A percentile compares a stretch with the other conserved stretches of the same genome.
These are phyloP conservation scores for Cheilosia pagana DNA, from an alignment of 2,888 invertebrate genomes.

Conservation along the genomic window DNA sequence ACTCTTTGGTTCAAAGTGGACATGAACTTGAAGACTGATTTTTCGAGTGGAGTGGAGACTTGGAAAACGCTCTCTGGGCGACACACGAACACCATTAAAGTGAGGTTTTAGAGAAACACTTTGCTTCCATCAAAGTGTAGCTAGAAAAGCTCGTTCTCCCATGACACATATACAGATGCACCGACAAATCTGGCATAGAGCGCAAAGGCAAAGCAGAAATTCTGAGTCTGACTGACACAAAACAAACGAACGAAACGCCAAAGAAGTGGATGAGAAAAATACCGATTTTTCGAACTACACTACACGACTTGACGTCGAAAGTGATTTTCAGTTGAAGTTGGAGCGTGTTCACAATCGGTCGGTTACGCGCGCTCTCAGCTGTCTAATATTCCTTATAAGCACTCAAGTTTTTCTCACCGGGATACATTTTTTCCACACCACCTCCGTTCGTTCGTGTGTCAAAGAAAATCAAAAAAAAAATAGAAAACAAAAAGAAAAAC, in stretches of 20 bases:
- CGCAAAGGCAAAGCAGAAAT: not conserved
- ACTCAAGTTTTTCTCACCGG: conserved; percentile 47
- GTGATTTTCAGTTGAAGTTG: conserved; percentile 78
- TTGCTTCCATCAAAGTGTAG: not conserved
- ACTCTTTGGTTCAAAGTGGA: too few relatives aligned
- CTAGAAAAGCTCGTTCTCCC: conserved; percentile 38
- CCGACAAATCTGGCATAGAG: not conserved
- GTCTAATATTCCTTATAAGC: conserved; percentile 42
- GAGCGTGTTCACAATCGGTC: conserved; percentile 79
- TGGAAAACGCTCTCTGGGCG: not conserved
- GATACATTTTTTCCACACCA: conserved; percentile 58
- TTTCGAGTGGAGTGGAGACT: not conserved
- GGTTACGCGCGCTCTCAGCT: conserved; percentile 76
- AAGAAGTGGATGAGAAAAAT: conserved; percentile 22
- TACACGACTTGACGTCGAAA: conserved; percentile 63
- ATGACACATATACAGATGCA: conserved; percentile 12
- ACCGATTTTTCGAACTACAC: conserved; percentile 51
- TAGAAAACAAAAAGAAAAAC: not conserved
- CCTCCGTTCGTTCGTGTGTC: conserved; percentile 18
- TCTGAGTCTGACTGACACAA: conserved; percentile 45
- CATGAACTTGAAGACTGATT: too few relatives aligned
- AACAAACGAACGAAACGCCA: conserved; percentile 51
- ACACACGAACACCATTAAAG: not conserved
- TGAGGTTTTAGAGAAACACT: conserved; percentile 32
- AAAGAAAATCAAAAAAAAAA: conserved; percentile 3